phyloP scores from a whole-genome alignment of 2,888 invertebrate genomes.

The Yponomeuta malinellus region DNA sequence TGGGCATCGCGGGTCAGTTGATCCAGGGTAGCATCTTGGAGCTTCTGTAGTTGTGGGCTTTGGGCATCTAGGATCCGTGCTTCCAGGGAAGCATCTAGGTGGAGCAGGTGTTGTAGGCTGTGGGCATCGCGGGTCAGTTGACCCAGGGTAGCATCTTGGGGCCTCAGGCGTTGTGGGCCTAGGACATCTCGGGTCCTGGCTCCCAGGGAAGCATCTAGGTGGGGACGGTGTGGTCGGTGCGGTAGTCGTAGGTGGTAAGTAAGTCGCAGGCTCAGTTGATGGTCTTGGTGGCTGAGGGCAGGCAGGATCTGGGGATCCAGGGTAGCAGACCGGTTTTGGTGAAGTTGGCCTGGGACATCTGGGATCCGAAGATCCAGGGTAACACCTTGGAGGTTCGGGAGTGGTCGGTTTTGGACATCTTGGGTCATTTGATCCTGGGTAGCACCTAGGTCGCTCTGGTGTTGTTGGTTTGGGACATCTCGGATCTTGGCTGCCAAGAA shows the following conservation, averaged over 20 bases:
- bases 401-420: conserved; percentile 40
- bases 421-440: conserved; percentile 29
- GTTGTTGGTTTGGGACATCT: conserved; percentile 22
- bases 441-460: conserved; percentile 22
- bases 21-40: conserved; percentile 38
- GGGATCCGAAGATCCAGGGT: conserved; percentile 21
- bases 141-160: conserved; percentile 19
- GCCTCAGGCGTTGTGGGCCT: background rate
- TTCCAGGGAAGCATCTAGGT: conserved; percentile 28
- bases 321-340: conserved; percentile 24
- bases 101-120: conserved; percentile 18
- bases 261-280: conserved; percentile 36
- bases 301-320: conserved; percentile 45
- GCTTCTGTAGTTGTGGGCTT: conserved; percentile 31
- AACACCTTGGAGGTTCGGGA: conserved; percentile 25
- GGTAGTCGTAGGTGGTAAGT: conserved; percentile 32
- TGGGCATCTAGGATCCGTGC: conserved; percentile 39
- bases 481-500: conserved; percentile 45
- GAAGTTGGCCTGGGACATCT: conserved; percentile 18
- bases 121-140: conserved; percentile 28
- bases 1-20: conserved; percentile 30
- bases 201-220: conserved; percentile 27
- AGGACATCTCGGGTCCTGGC: conserved; percentile 35
- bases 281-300: conserved; percentile 43
- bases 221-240: conserved; percentile 27